A percentile compares a stretch with the other conserved stretches of the same genome.
Evolutionary conservation across 2,888 invertebrate species (phyloP).

Genomic region (Hyalella azteca): DNA sequence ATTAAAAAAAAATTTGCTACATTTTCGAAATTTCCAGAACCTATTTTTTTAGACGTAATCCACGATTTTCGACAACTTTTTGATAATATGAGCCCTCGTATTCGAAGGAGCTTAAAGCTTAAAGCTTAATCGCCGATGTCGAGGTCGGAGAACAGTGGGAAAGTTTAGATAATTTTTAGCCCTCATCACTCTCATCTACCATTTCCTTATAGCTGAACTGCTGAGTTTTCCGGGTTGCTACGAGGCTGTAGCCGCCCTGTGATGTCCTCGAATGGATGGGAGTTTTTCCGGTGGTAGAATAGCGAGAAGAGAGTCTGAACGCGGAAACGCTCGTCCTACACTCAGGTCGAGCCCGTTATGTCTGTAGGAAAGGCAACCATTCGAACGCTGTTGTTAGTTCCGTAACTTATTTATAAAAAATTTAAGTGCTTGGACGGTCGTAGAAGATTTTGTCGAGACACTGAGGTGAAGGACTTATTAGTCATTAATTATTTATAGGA

Average conservation of each 20-base stretch:
- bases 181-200: slow-evolving; percentile 13
- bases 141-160: not conserved
- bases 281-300: slow-evolving; percentile 22
- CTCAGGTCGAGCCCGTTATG: not conserved
- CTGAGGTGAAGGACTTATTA: too few relatives aligned
- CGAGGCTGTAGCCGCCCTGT: not conserved
- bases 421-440: too few relatives aligned
- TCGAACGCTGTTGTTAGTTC: not conserved
- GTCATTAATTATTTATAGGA: too few relatives aligned
- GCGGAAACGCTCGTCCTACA: not conserved
- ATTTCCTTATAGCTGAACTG: slow-evolving; percentile 21
- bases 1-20: too few relatives aligned
- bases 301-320: not conserved
- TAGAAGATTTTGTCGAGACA: too few relatives aligned
- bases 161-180: not conserved
- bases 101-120: too few relatives aligned
- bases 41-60: too few relatives aligned
- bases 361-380: not conserved
- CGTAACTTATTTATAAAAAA: too few relatives aligned
- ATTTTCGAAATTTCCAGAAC: too few relatives aligned
- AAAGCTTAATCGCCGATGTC: not conserved
- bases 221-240: not conserved
- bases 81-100: too few relatives aligned
- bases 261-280: not conserved
- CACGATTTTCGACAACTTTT: too few relatives aligned